A percentile compares a stretch with the other conserved stretches of the same genome.
These are phyloP conservation scores for Trypoxylon attenuatum DNA, from an alignment of 2,888 invertebrate genomes.

Conservation along the genomic window DNA sequence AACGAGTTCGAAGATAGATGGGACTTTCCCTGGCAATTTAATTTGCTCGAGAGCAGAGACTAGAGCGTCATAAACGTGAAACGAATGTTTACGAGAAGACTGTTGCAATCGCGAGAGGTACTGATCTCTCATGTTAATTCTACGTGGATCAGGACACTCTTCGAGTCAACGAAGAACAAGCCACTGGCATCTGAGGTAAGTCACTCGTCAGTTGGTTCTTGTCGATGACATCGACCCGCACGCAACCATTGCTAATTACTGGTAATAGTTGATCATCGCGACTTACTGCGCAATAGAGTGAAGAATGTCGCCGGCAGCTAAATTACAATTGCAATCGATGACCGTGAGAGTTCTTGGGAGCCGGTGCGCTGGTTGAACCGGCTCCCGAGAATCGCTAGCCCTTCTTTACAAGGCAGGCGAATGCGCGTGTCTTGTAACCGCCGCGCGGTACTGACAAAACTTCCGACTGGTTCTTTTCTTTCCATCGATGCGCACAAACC, in stretches of 20 bases:
- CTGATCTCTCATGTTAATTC: conserved; percentile 4
- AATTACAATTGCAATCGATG: conserved; percentile 7
- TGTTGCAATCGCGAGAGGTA: neutral
- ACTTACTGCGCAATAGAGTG: too few relatives aligned
- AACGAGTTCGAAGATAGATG: neutral
- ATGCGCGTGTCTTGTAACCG: neutral
- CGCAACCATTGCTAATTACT: neutral
- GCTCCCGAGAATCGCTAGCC: conserved; percentile 1
- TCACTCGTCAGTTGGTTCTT: conserved; percentile 1
- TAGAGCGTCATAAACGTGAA: neutral
- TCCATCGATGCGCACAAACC: conserved; percentile 1
- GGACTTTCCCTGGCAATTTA: neutral
- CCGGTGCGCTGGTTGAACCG: conserved; percentile 5
- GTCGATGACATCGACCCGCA: neutral
- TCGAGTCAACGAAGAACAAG: conserved; percentile 51
- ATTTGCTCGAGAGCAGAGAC: too few relatives aligned
- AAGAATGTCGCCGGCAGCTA: conserved; percentile 18
- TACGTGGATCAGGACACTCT: conserved; percentile 30
- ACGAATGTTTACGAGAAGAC: conserved; percentile 22
- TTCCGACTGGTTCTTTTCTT: neutral
- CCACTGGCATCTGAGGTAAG: conserved; percentile 68
- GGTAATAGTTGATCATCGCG: neutral
- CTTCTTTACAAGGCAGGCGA: neutral
- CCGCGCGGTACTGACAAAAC: neutral
- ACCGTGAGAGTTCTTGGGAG: conserved; percentile 24